Conservation (phyloP, 92 coral and sea anemone species). For the Micromussa lordhowensis region DNA sequence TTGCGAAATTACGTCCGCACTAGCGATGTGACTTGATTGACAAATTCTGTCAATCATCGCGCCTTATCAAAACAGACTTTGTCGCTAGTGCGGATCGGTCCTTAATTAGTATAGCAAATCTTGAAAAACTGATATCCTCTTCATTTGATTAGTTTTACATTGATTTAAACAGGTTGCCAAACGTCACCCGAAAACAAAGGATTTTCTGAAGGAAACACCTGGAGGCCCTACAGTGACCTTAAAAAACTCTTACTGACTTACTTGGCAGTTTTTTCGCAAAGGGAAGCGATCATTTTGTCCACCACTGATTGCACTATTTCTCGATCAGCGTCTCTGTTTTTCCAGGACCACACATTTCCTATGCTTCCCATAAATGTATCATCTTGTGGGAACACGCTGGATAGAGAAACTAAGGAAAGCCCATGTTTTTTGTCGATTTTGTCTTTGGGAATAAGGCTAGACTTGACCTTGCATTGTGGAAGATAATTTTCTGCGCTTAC, state of each 20-base stretch:
- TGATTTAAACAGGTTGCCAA: too few species aligned
- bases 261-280: neutral
- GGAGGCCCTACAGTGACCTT: too few species aligned
- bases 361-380: constrained; percentile 9
- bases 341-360: neutral
- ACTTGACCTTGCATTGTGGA: constrained; percentile 13
- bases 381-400: constrained; percentile 28
- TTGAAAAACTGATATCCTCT: too few species aligned
- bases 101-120: too few species aligned
- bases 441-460: neutral
- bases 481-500: constrained; percentile 3
- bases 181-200: too few species aligned
- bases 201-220: too few species aligned
- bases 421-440: neutral
- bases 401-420: neutral
- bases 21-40: too few species aligned
- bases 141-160: too few species aligned
- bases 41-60: too few species aligned
- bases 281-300: constrained; percentile 7
- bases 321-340: constrained; percentile 15
- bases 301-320: constrained; percentile 28
- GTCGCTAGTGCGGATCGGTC: too few species aligned
- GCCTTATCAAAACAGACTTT: too few species aligned
- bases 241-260: constrained; percentile 5
- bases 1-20: too few species aligned